Base-by-base conservation (phyloP, 2,113 vertebrate genomes). In the Myotis davidii region DNA sequence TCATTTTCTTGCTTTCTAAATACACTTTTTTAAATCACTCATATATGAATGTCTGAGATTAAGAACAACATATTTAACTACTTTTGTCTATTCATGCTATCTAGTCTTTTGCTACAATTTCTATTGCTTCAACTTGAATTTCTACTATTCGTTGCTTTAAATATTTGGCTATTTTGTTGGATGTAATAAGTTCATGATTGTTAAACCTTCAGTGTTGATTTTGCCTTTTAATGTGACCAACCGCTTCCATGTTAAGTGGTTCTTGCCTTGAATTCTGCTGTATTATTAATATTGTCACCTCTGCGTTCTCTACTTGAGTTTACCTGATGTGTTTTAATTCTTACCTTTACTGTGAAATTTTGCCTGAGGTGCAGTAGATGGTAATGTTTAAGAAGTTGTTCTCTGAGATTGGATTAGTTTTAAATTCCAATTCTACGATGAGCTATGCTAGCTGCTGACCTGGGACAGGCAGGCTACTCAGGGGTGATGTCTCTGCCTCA, bases 221-320 rank as follows among this genome's bases (percentile, higher is more conserved):
- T 92, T 88, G 2, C 27, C 13, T 90, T 76, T 92, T 97, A 59
- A 69, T 0, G 6, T 29, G 17, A 59, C 56, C 65, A 73, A 70
- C 25, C 12, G 21, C 52, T 86, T 77, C 42, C 54, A n/a, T 78
- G 25, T 61, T 88, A 90, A 92, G 29, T 69, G 42, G 9, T 64
- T 87, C 70, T 73, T 95, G 37, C 52, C 29, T 94, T 78, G 64
- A 94, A 48, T 95, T 90, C 87, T 89, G 78, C 50, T 91, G 92
- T 85, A 16, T 67, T 78, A 37, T 61, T 73, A 88, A 54, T 27
- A n/a, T 78, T 59, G 11, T 89, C 52, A 34, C 21, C 67, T 94
- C 39, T 56, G 64, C 20, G 86, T 79, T 92, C 83, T 78, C 85
- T 94, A 65, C 76, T 29, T 76, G 70, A 21, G 52, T 85, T 96